Conservation (phyloP, 2,797 vertebrate species). For the Buphagus erythrorhynchus region DNA sequence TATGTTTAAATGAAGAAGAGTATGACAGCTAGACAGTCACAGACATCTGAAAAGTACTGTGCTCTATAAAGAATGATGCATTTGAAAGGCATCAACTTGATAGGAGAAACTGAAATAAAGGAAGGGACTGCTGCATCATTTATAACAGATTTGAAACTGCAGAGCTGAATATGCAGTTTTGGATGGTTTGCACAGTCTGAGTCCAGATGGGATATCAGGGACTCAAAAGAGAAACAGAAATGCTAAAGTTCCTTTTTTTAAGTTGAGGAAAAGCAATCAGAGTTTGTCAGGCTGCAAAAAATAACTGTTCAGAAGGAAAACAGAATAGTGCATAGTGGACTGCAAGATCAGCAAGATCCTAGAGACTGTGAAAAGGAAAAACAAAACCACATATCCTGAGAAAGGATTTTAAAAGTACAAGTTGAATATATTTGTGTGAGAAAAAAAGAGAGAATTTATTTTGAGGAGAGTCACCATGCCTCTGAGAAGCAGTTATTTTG, state of each 20-base stretch:
- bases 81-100: neutral
- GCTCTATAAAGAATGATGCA: neutral
- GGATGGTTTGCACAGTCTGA: neutral
- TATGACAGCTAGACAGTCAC: neutral
- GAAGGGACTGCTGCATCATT: constrained; percentile 21
- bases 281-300: constrained; percentile 16
- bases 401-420: neutral
- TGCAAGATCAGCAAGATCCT: constrained; percentile 3
- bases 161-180: neutral
- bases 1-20: neutral
- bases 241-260: neutral
- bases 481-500: neutral
- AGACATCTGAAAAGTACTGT: neutral
- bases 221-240: constrained; percentile 21
- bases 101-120: neutral
- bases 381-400: neutral
- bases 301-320: neutral
- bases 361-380: neutral
- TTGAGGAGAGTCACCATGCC: neutral
- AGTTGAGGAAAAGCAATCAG: neutral
- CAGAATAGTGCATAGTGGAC: neutral
- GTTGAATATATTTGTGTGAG: neutral
- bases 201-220: neutral
- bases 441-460: neutral
- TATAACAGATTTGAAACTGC: neutral